Percentiles rank a stretch among this genome's conserved stretches.
Evolutionary conservation across 2,888 invertebrate species (phyloP).

Genomic region (Troides oblongomaculatus): DNA sequence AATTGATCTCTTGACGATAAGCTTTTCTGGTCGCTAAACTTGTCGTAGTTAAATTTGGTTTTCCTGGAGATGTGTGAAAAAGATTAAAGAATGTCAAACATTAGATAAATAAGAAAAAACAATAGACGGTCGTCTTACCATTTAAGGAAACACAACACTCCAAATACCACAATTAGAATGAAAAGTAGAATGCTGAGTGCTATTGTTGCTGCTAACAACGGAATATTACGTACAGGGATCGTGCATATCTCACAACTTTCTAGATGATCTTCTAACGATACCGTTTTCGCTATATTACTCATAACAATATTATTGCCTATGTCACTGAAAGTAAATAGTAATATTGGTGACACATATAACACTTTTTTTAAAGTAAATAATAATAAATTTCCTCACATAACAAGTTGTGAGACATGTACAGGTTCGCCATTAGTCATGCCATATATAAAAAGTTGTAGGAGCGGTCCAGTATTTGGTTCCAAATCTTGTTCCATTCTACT

Average conservation of each 20-base stretch:
- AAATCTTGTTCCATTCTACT: conserved; percentile 43
- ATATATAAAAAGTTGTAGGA: conserved; percentile 62
- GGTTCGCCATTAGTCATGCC: conserved; percentile 58
- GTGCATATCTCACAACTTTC: conserved; percentile 50
- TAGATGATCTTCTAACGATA: conserved; percentile 69
- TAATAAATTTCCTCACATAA: conserved; percentile 45
- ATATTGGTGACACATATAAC: neutral
- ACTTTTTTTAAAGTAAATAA: neutral
- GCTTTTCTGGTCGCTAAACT: conserved; percentile 59
- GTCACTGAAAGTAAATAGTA: conserved; percentile 52
- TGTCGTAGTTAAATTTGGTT: conserved; percentile 50
- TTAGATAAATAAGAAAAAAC: conserved; percentile 33
- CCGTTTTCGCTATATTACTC: conserved; percentile 50
- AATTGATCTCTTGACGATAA: conserved; percentile 50
- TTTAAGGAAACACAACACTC: conserved; percentile 60
- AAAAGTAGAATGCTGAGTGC: conserved; percentile 62
- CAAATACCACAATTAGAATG: conserved; percentile 54
- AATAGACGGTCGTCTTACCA: conserved; percentile 57
- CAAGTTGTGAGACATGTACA: conserved; percentile 52
- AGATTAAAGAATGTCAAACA: conserved; percentile 29
- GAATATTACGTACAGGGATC: conserved; percentile 54
- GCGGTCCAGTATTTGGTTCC: conserved; percentile 41
- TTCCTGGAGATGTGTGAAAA: conserved; percentile 49
- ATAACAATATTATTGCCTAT: conserved; percentile 49
- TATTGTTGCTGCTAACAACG: conserved; percentile 66